These are phyloP conservation scores for Oncorhynchus keta DNA, from an alignment of 2,113 vertebrate species.

Conservation along the genomic window DNA sequence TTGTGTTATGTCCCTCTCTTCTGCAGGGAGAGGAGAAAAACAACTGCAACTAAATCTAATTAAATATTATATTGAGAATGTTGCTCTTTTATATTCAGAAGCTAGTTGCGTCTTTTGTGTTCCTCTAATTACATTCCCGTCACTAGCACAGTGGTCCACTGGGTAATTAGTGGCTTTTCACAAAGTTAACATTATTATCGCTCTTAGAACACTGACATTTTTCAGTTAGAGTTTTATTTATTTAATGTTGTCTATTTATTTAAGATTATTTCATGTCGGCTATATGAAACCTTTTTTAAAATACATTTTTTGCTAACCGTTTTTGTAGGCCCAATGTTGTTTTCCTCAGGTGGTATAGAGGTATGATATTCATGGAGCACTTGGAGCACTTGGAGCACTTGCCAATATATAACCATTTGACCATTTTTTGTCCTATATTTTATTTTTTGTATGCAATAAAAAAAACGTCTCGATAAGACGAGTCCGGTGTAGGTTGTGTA, in stretches of 20 bases:
- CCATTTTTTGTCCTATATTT: not conserved
- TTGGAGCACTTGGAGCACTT: too few species aligned
- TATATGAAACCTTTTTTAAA: not conserved
- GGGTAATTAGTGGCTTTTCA: conserved; percentile 75
- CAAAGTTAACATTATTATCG: conserved; percentile 68
- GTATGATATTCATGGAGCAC: not conserved
- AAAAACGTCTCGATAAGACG: not conserved
- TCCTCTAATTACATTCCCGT: conserved; percentile 69
- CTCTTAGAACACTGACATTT: conserved; percentile 21
- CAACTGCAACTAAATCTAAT: conserved; percentile 69
- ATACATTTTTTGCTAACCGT: not conserved
- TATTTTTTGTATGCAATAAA: not conserved
- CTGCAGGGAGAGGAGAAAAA: conserved; percentile 20
- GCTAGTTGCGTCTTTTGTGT: conserved; percentile 68
- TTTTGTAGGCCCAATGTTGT: too few species aligned
- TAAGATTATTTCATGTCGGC: not conserved
- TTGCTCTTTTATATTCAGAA: conserved; percentile 73
- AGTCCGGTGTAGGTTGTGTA: not conserved
- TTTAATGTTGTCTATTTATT: not conserved
- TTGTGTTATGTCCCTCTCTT: conserved; percentile 49
- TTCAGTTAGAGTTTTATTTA: not conserved
- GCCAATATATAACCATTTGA: not conserved
- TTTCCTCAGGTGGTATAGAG: not conserved
- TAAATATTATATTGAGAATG: conserved; percentile 70
- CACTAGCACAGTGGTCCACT: conserved; percentile 71